Base-by-base conservation (phyloP, 2,888 invertebrate species). In the Cantharis lateralis region DNA sequence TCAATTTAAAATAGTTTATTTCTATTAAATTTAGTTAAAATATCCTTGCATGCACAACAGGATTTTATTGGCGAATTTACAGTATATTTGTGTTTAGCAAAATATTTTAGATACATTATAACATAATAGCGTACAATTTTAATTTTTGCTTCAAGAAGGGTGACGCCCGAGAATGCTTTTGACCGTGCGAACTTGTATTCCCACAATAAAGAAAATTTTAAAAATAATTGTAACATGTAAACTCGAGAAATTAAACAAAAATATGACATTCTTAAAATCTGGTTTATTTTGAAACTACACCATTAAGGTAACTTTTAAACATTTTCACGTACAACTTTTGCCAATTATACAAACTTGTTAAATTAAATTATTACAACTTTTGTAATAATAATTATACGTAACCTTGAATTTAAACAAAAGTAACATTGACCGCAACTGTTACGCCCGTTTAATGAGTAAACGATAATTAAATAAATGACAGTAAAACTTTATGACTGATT, bases 381-480 rank as follows among this genome's bases (percentile, higher is more conserved):
- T 16, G 62, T 71, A 63, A 71, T 24, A 71, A 71, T 63, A 71
- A 71, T 71, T 48, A 15, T 71, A 9, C n/a, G n/a, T 71, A 26
- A 28, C 71, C 71, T 71, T 71, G 71, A 71, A 63, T 15, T 15
- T 20, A 70, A 62, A 70, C 70, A 61, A 70, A 32, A 70, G 70
- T 61, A 61, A n/a, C 70, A 62, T 70, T 71, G 71, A 71, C 71
- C 62, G 63, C 71, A 63, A 28, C 63, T 71, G 70, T 70, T 70
- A 70, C 70, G 70, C 70, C 61, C 24, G 61, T 70, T 70, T 70
- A 61, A 69, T 48, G 48, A 48, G 48, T 48, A 48, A 48, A 48
- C 48, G 48, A 71, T 63, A 71, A 71, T 63, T 71, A 71, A 71
- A 71, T 20, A 63, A 71, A 71, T 24, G 71, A 28, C 28, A 24